Evolutionary conservation across 2,113 vertebrate species (phyloP).

Genomic region (Fukomys damarensis): DNA sequence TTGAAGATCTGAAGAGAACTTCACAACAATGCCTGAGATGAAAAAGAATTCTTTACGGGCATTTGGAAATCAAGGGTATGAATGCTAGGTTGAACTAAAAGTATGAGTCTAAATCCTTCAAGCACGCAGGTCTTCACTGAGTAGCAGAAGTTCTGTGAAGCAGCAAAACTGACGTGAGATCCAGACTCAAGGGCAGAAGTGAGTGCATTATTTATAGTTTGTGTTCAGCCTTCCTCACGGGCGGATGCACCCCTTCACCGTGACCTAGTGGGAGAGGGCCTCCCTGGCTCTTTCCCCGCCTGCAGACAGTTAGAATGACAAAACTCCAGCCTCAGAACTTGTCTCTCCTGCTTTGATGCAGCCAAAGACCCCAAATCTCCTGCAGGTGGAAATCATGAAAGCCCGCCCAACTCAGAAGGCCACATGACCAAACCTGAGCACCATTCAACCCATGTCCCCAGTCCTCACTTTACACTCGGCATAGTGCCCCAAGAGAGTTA

Average conservation of each 20-base stretch:
- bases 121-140: not conserved
- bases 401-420: not conserved
- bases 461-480: not conserved
- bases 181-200: slow-evolving; percentile 1
- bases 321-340: not conserved
- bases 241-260: not conserved
- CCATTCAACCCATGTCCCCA: no score
- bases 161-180: not conserved
- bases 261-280: not conserved
- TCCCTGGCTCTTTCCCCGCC: not conserved
- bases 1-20: not conserved
- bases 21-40: not conserved
- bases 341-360: not conserved
- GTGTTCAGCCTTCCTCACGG: slow-evolving; percentile 29
- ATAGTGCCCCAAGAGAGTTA: not conserved
- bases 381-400: not conserved
- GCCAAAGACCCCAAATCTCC: not conserved
- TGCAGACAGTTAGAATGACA: not conserved
- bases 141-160: not conserved
- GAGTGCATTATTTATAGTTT: slow-evolving; percentile 45
- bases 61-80: not conserved
- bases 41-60: not conserved
- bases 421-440: not conserved
- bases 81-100: not conserved
- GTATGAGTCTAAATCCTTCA: not conserved